A percentile compares a stretch with the other conserved stretches of the same genome.
phyloP scores from a whole-genome alignment of 2,888 invertebrate genomes.

The Metellina segmentata region DNA sequence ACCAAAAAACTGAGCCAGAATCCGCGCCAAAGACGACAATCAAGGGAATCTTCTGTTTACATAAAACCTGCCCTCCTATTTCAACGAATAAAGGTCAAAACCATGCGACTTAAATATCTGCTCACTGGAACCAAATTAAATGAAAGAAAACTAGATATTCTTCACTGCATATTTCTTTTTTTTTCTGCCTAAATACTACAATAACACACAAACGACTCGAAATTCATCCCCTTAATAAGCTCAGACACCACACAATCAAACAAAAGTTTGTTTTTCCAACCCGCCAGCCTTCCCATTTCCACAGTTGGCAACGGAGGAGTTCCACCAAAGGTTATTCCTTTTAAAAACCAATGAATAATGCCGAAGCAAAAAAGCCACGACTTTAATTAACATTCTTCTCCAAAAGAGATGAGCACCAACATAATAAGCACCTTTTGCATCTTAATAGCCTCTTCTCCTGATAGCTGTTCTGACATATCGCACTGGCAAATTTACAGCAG shows the following conservation, averaged over 20 bases:
- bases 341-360: constrained; percentile 53
- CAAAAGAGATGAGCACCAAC: constrained; percentile 36
- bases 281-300: background rate
- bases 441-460: constrained; percentile 44
- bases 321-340: constrained; percentile 42
- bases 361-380: constrained; percentile 54
- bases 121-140: too few relatives aligned
- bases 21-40: too few relatives aligned
- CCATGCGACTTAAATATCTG: too few relatives aligned
- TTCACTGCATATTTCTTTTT: background rate
- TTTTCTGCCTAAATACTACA: background rate
- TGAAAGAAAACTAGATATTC: background rate
- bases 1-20: too few relatives aligned
- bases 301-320: background rate
- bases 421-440: constrained; percentile 64
- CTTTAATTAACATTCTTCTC: constrained; percentile 72
- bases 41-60: too few relatives aligned
- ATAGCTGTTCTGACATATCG: constrained; percentile 64
- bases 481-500: constrained; percentile 36
- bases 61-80: too few relatives aligned
- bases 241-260: background rate
- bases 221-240: too few relatives aligned
- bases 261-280: constrained; percentile 20
- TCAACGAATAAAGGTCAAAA: too few relatives aligned
- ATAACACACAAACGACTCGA: too few relatives aligned